phyloP scores from a whole-genome alignment of 2,113 vertebrate species.

The Notarius quadriscutis region DNA sequence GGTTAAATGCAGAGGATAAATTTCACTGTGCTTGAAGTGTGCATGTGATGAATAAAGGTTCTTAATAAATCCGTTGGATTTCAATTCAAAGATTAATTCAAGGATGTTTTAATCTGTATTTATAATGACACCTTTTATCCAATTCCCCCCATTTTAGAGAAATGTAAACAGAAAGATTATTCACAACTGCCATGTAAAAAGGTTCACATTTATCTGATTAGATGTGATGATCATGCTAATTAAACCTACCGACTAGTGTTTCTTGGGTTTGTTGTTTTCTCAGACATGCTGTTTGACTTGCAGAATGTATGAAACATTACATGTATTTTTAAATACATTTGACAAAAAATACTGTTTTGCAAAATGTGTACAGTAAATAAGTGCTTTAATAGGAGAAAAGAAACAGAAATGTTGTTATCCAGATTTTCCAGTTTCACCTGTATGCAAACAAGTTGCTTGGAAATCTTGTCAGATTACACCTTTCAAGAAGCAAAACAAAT shows the following conservation, averaged over 20 bases:
- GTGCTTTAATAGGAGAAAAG: too few species aligned
- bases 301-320: not conserved
- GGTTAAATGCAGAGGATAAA: too few species aligned
- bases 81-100: not conserved
- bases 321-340: not conserved
- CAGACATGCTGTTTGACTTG: not conserved
- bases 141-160: not conserved
- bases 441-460: not conserved
- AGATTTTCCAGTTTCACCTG: not conserved
- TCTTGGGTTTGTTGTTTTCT: not conserved
- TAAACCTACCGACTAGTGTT: not conserved
- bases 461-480: not conserved
- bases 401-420: not conserved
- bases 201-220: not conserved
- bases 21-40: too few species aligned
- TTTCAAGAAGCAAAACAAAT: not conserved
- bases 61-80: not conserved
- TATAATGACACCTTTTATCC: not conserved
- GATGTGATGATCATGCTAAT: not conserved
- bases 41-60: too few species aligned
- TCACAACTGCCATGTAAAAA: not conserved
- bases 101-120: not conserved
- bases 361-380: not conserved
- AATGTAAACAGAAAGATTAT: not conserved
- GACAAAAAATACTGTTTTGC: not conserved